phyloP scores from a whole-genome alignment of 1,140 invertebrate species.

The Pseudachorutes palmiensis region DNA sequence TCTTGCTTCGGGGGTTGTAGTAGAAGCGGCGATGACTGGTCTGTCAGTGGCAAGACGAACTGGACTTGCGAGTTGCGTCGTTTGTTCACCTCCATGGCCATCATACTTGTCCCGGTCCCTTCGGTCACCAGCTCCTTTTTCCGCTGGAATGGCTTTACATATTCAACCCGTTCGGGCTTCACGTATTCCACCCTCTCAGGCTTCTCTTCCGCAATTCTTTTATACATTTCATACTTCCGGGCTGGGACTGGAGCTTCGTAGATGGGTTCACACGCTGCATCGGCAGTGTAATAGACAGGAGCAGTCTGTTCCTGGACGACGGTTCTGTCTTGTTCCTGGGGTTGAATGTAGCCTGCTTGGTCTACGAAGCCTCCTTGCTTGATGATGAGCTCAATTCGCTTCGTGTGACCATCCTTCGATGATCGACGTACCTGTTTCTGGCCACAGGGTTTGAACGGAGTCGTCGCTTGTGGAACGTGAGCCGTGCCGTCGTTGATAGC shows the following conservation, averaged over 20 bases:
- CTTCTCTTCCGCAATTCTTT: background rate
- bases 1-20: background rate
- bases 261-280: background rate
- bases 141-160: background rate
- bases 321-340: no score
- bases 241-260: background rate
- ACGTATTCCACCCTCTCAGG: no score
- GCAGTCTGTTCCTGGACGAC: no score
- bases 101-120: background rate
- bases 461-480: background rate
- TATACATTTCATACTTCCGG: background rate
- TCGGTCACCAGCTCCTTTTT: background rate
- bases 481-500: background rate
- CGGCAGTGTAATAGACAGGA: no score
- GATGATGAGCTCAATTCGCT: background rate
- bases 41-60: no score
- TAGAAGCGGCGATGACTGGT: background rate
- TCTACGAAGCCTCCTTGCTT: background rate
- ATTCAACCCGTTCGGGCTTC: no score
- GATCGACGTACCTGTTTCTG: background rate
- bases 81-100: background rate
- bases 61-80: no score
- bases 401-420: background rate
- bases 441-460: background rate
- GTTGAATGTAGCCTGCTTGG: background rate